Evolutionary conservation across 2,797 vertebrate genomes (phyloP).

Genomic region (Enteromius unitaeniatus): DNA sequence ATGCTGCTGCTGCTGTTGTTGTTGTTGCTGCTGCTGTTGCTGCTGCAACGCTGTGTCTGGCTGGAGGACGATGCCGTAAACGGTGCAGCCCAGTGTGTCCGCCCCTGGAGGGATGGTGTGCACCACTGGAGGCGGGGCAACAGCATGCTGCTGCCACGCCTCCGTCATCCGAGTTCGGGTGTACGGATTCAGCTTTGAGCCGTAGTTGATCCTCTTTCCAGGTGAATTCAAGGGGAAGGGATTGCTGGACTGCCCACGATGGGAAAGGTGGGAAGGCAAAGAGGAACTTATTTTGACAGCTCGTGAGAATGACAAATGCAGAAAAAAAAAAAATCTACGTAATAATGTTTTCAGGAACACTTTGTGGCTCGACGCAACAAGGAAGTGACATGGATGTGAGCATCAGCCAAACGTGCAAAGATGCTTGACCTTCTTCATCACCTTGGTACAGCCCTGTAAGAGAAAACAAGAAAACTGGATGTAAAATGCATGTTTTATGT

Average conservation of each 20-base stretch:
- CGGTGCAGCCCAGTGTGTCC: constrained; percentile 90
- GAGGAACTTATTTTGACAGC: constrained; percentile 75
- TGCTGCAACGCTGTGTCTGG: constrained; percentile 83
- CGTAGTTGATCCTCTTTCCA: constrained; percentile 72
- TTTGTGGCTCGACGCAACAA: not conserved
- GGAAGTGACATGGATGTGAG: constrained; percentile 12
- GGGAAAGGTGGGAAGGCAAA: constrained; percentile 47
- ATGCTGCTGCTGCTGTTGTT: constrained; percentile 63
- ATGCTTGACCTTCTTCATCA: not conserved
- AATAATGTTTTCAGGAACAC: constrained; percentile 4
- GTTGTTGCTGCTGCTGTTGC: constrained; percentile 79
- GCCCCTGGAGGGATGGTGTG: constrained; percentile 87
- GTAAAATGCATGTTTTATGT: not conserved
- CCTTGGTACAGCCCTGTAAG: not conserved
- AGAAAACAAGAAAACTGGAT: not conserved
- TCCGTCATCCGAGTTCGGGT: constrained; percentile 79
- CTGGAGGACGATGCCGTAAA: constrained; percentile 96
- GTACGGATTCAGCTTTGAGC: constrained; percentile 82
- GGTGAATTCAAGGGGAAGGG: constrained; percentile 60
- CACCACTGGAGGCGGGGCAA: constrained; percentile 86
- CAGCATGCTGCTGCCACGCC: constrained; percentile 90
- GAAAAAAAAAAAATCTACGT: constrained; percentile 38
- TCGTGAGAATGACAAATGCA: constrained; percentile 48
- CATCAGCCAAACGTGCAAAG: constrained; percentile 23
- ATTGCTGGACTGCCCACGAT: constrained; percentile 46